Base-by-base conservation (phyloP, 2,113 vertebrate species). In the Misgurnus mizolepis region DNA sequence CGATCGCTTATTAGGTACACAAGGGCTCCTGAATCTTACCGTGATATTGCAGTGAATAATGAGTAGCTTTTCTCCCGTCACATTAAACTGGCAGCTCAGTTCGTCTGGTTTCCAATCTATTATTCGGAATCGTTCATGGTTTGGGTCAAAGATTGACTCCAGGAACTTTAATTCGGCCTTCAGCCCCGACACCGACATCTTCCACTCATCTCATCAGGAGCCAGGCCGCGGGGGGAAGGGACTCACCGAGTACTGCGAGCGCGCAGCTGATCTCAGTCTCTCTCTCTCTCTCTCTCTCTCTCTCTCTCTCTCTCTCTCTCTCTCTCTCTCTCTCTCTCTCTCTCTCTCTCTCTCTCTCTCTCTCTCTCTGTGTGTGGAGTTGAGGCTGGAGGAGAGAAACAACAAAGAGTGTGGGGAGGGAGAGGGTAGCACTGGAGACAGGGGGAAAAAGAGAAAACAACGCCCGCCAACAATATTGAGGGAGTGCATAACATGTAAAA, bases 101-200 rank as follows among this genome's bases (percentile, higher is more conserved):
- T 98, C 96, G 90, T 98, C 97, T 7, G 95, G 95, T 84, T 96
- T 96, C 96, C 96, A 97, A 89, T 96, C 95, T 85, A 97, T 94
- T 86, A 98, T 96, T 90, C 97, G 93, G 89, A 98, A 97, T 27
- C 95, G 94, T 89, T 98, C 96, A 93, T 98, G 97, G 88, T 95
- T 96, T 87, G 94, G 94, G 87, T 96, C 94, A 93, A 98, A 98
- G 90, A 98, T 97, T 88, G 97, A 98, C 92, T 96, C 96, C 89
- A 98, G 91, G 92, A 98, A 96, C 95, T 95, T 95, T 92, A 98
- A 92, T 90, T 98, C 97, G 93, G 96, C 95, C 94, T 96, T 98
- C 88, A 98, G 96, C 94, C 95, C 95, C 90, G 96, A 95, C 90
- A 96, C 95, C 90, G 96, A 96, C 96, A 97, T 98, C 95, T 95